These are phyloP conservation scores for Ctena decussata DNA, from an alignment of 2,888 invertebrate species.

Conservation along the genomic window DNA sequence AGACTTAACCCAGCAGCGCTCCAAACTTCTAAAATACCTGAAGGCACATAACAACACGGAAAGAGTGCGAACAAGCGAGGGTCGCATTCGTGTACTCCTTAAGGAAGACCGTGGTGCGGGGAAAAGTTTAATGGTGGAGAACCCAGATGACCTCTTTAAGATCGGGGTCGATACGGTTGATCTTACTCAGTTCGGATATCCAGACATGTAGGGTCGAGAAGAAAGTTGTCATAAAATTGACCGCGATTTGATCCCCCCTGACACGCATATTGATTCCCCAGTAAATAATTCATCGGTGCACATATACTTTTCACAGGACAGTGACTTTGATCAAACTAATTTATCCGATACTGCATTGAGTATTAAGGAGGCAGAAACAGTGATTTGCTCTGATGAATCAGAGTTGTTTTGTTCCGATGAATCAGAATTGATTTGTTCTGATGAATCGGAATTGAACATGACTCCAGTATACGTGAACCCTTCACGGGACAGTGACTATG, in stretches of 20 bases:
- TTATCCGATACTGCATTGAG: too few species aligned
- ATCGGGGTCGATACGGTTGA: neutral
- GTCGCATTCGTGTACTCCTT: neutral
- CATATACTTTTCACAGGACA: too few species aligned
- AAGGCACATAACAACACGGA: neutral
- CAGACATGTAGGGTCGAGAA: neutral
- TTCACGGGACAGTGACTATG: neutral
- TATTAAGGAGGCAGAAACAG: too few species aligned
- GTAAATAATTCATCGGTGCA: neutral
- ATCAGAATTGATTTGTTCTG: neutral
- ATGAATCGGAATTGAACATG: neutral
- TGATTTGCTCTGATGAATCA: neutral
- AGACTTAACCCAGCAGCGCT: neutral
- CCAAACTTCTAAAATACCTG: neutral
- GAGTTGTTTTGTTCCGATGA: neutral
- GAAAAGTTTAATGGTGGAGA: neutral
- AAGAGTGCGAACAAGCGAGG: neutral
- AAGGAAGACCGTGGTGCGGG: neutral
- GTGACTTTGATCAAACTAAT: too few species aligned
- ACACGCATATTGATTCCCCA: neutral
- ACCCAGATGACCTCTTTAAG: neutral
- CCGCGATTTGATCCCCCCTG: neutral
- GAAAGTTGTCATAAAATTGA: neutral
- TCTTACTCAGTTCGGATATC: neutral
- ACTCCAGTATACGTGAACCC: neutral